Percentiles rank a stretch among this genome's conserved stretches.
These are phyloP conservation scores for Bradypodion pumilum DNA, from an alignment of 2,797 vertebrate genomes.

Conservation along the genomic window DNA sequence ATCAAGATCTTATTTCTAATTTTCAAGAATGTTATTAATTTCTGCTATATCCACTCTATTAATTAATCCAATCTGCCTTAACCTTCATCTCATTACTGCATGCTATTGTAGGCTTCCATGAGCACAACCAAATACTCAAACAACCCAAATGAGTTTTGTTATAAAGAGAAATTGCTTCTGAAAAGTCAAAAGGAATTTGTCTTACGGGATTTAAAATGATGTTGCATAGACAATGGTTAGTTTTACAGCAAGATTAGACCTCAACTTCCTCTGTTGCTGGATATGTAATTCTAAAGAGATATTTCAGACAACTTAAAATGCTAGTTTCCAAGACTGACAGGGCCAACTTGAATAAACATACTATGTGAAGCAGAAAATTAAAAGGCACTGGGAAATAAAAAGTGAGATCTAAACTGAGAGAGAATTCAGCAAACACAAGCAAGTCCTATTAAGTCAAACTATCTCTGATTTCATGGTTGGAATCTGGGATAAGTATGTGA, in stretches of 20 bases:
- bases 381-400: neutral
- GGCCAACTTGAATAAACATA: neutral
- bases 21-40: too few species aligned
- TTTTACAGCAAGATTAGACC: neutral
- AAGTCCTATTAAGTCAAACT: neutral
- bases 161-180: constrained; percentile 14
- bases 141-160: neutral
- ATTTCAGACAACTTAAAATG: neutral
- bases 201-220: neutral
- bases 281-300: neutral
- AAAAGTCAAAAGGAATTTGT: neutral
- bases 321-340: neutral
- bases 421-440: neutral
- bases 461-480: neutral
- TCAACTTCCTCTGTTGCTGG: neutral
- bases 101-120: neutral
- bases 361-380: neutral
- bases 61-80: neutral
- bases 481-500: neutral
- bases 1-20: too few species aligned
- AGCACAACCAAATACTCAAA: neutral
- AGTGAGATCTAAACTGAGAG: neutral
- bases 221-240: neutral
- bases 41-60: too few species aligned
- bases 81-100: neutral